phyloP scores from a whole-genome alignment of 1,140 invertebrate genomes.

The Sitophilus oryzae region DNA sequence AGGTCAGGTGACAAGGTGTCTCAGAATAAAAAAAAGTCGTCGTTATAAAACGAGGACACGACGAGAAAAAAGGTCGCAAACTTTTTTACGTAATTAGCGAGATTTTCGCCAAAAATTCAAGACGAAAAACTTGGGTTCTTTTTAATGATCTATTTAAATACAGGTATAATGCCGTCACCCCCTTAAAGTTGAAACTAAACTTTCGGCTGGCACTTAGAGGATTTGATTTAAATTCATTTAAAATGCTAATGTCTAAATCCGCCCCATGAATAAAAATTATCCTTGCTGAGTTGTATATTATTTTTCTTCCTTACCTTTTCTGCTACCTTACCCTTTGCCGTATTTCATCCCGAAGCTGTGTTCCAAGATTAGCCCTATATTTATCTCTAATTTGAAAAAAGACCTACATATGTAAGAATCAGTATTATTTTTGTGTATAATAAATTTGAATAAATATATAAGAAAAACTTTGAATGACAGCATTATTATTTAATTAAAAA shows the following conservation, averaged over 20 bases:
- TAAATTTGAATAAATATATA: no score
- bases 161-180: constrained; percentile 30
- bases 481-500: no score
- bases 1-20: no score
- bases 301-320: constrained; percentile 15
- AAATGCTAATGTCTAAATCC: constrained; percentile 38
- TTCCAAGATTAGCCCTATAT: neutral
- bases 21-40: no score
- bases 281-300: constrained; percentile 24
- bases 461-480: no score
- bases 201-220: constrained; percentile 32
- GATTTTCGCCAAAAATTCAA: constrained; percentile 6
- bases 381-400: no score
- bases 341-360: neutral
- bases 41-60: neutral
- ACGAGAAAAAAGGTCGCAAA: constrained; percentile 9
- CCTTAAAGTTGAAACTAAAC: constrained; percentile 31
- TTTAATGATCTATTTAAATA: constrained; percentile 33
- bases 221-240: constrained; percentile 42
- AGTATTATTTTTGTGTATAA: no score
- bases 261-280: constrained; percentile 39
- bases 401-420: no score
- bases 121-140: constrained; percentile 20
- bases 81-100: constrained; percentile 12
- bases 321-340: constrained; percentile 4